Evolutionary conservation across 2,113 vertebrate genomes (phyloP).

Genomic region (Phalacrocorax brasilianus): DNA sequence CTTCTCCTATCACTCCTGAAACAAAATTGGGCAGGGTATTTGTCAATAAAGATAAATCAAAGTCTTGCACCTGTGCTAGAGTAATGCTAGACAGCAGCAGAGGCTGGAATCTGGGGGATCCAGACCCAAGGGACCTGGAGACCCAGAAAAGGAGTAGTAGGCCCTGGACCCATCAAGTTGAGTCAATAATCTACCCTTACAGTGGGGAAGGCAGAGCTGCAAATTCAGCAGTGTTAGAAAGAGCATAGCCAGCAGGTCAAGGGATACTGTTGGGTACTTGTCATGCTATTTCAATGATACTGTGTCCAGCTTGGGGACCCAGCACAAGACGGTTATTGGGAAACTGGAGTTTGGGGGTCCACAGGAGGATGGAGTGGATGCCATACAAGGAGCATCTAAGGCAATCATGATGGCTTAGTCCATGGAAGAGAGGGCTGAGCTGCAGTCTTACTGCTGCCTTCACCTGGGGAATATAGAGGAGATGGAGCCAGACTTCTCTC

Average conservation of each 20-base stretch:
- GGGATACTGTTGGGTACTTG: neutral
- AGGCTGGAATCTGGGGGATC: neutral
- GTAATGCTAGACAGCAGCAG: neutral
- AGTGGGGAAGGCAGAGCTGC: neutral
- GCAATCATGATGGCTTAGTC: neutral
- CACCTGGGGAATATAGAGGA: neutral
- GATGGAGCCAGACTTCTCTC: neutral
- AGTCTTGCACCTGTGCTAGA: neutral
- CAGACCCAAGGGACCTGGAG: neutral
- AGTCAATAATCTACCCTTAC: neutral
- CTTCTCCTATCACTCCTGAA: neutral
- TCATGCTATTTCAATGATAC: neutral
- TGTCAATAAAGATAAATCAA: neutral
- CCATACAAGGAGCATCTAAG: neutral
- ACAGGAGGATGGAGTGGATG: neutral
- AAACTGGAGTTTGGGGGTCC: neutral
- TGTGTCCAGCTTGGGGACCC: rapidly evolving
- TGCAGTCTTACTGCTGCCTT: neutral
- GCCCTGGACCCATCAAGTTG: neutral
- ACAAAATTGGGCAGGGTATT: neutral
- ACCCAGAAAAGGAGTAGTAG: neutral
- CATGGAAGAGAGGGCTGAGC: neutral
- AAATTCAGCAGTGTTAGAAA: neutral
- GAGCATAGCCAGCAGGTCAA: neutral
- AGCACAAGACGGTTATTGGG: neutral